phyloP scores from a whole-genome alignment of 1,140 invertebrate genomes.

The Polypedilum vanderplanki region DNA sequence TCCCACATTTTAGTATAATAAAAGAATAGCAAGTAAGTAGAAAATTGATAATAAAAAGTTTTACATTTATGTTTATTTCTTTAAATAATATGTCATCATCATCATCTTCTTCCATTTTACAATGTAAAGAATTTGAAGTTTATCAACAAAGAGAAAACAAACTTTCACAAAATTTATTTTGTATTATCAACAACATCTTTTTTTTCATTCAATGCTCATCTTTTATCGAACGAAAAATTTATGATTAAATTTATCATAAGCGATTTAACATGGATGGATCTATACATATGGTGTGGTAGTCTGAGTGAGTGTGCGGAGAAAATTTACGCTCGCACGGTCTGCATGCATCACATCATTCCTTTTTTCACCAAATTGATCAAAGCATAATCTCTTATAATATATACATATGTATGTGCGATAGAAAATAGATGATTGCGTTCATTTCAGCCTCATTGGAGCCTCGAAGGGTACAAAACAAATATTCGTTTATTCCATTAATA shows the following conservation, averaged over 20 bases:
- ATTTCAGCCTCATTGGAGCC: constrained; percentile 2
- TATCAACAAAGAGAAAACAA: too few species aligned
- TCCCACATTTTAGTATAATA: too few species aligned
- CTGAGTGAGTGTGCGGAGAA: neutral
- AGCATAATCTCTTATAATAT: neutral
- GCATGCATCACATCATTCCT: neutral
- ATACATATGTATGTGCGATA: neutral
- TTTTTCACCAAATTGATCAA: constrained; percentile 22
- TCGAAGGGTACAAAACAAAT: neutral
- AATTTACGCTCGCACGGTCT: neutral
- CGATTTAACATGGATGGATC: constrained; percentile 9
- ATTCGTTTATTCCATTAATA: constrained; percentile 7
- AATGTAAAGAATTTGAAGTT: too few species aligned
- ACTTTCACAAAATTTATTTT: too few species aligned
- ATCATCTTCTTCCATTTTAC: too few species aligned
- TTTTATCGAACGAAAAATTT: neutral
- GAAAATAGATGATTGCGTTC: neutral
- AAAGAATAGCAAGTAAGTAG: too few species aligned
- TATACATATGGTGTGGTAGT: neutral
- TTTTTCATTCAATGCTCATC: neutral
- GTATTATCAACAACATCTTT: neutral
- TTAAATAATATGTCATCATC: too few species aligned
- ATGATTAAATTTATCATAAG: constrained; percentile 25
- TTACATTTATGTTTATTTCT: too few species aligned
- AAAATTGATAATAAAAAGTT: too few species aligned